Evolutionary conservation across 2,888 invertebrate species (phyloP), one percentile per base, ranked within the genome.

Genomic region (Chalcis sispes): DNA sequence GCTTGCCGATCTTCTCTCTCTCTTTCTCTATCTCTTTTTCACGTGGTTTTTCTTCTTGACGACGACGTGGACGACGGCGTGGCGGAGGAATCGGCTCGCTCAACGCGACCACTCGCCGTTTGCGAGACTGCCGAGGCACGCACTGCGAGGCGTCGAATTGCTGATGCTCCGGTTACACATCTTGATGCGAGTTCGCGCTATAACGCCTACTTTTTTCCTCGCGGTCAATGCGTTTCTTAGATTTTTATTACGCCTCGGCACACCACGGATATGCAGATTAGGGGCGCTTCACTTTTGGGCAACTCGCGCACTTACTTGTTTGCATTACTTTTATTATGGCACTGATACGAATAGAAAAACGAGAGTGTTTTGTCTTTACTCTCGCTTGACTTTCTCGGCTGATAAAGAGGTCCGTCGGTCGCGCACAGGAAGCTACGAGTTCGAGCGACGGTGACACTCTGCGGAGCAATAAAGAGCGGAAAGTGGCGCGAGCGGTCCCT

Each of bases 291-390:
- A 79, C 81, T 83, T 82, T 80, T 20, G 27, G 56, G 83, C 84
- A 85, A 85, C 83, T 83, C 80, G 83, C 83, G 82, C 84, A 84
- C 82, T 81, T n/a, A n/a, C n/a, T n/a, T n/a, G n/a, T n/a, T n/a
- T n/a, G n/a, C n/a, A n/a, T n/a, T n/a, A n/a, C n/a, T n/a, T n/a
- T n/a, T n/a, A 81, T 84, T 82, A 23, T 50, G 65, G 72, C 72
- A 66, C 66, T 59, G 50, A 46, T 32, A 15, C 15, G 2, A 8
- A 32, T 32, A 8, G 5, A 5, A 32, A 32, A 5, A 5, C 8
- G 32, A 32, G 5, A 32, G 8, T 32, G 56, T 5, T 42, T 15
- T 15, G 10, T 42, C 42, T 15, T 5, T 42, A 3, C 8, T 2
- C 42, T 2, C 32, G 32, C 32, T n/a, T n/a, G n/a, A n/a, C n/a